Percentiles rank a stretch among this genome's conserved stretches.
Evolutionary conservation across 92 coral and sea anemone genomes (phyloP).

Genomic region (Parazoanthus swiftii): DNA sequence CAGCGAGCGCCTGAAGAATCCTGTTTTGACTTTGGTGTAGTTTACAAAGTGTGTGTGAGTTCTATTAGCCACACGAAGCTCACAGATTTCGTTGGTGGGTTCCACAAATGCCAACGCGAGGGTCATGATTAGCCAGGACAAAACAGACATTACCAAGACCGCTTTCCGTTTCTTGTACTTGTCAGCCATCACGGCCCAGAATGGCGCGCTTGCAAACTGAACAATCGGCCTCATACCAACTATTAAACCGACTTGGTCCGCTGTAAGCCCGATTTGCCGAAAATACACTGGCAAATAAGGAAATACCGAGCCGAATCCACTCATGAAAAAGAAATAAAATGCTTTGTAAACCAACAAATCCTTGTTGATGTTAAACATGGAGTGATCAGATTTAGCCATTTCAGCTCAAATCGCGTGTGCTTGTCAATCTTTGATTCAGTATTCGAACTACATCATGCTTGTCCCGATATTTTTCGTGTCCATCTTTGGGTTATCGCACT

Average conservation of each 20-base stretch:
- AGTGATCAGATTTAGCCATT: constrained; percentile 49
- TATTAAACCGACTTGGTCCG: constrained; percentile 90
- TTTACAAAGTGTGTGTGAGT: constrained; percentile 67
- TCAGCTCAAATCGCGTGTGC: background rate
- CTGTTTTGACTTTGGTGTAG: constrained; percentile 93
- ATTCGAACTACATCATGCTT: background rate
- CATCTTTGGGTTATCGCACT: background rate
- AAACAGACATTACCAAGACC: constrained; percentile 87
- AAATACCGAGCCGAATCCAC: constrained; percentile 90
- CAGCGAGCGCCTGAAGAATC: constrained; percentile 86
- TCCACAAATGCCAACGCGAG: constrained; percentile 91
- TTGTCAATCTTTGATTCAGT: constrained; percentile 14
- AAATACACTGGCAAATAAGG: constrained; percentile 95
- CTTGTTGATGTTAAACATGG: constrained; percentile 75
- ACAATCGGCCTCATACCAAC: constrained; percentile 96
- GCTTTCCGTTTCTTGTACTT: constrained; percentile 91
- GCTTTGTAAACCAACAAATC: constrained; percentile 90
- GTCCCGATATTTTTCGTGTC: background rate
- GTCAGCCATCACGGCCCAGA: constrained; percentile 99
- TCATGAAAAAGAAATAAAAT: constrained; percentile 91
- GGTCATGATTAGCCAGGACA: constrained; percentile 98
- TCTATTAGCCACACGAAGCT: constrained; percentile 74
- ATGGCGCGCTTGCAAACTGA: constrained; percentile 99
- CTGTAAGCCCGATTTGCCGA: constrained; percentile 96
- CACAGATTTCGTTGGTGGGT: constrained; percentile 94